Percentiles rank a stretch among this genome's conserved stretches.
phyloP scores from a whole-genome alignment of 2,113 vertebrate species.

The Mobula birostris region DNA sequence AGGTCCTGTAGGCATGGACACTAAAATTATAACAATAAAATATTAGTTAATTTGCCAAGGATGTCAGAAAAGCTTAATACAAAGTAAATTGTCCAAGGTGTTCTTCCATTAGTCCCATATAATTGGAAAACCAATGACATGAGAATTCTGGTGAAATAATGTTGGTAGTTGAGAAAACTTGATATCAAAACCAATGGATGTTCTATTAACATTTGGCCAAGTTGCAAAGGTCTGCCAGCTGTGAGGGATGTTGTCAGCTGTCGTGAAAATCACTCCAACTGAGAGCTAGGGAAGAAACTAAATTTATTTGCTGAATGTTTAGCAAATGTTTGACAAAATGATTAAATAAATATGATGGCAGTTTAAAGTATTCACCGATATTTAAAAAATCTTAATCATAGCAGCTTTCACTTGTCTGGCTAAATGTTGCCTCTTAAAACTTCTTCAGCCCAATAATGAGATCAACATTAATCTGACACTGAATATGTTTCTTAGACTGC shows the following conservation, averaged over 20 bases:
- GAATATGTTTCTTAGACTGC: too few relatives aligned
- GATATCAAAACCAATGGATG: neutral
- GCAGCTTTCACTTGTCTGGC: neutral
- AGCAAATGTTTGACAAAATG: neutral
- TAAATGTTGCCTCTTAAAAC: neutral
- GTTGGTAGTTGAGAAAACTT: neutral
- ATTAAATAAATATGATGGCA: neutral
- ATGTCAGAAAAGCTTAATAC: neutral
- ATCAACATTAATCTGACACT: neutral
- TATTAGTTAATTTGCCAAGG: too few relatives aligned
- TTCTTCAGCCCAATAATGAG: neutral
- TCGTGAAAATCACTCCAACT: neutral
- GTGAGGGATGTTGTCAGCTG: neutral
- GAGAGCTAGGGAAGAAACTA: neutral
- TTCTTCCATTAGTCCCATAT: neutral
- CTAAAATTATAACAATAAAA: neutral
- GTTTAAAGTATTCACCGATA: neutral
- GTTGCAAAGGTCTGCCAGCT: neutral
- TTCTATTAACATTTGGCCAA: neutral
- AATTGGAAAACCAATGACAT: neutral
- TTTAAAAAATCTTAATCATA: neutral
- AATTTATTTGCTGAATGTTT: neutral
- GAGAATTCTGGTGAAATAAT: neutral
- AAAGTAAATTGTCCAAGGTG: neutral
- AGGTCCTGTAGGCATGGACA: too few relatives aligned